Evolutionary conservation across 2,797 vertebrate genomes (phyloP).

Genomic region (Trematomus bernacchii): DNA sequence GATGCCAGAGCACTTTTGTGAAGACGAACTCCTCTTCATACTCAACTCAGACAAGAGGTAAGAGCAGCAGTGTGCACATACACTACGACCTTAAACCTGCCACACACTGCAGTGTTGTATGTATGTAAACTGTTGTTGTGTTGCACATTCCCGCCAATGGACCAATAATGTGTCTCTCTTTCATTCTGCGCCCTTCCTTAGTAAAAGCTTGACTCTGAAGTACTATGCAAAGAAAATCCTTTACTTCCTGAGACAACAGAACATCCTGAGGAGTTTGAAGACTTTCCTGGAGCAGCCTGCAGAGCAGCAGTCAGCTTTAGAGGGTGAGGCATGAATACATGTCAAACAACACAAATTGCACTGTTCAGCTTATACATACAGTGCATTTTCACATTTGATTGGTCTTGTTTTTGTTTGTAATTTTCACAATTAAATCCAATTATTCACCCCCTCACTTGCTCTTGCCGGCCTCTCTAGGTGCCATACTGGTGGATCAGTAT

Average conservation of each 20-base stretch:
- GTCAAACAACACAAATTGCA: neutral
- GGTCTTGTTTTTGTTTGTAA: neutral
- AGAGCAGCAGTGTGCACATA: conserved; percentile 44
- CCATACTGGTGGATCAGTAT: conserved; percentile 95
- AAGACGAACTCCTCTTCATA: conserved; percentile 96
- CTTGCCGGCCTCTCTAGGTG: conserved; percentile 81
- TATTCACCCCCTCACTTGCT: accelerated
- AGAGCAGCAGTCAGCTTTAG: conserved; percentile 90
- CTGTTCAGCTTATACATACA: neutral
- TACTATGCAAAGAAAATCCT: conserved; percentile 99
- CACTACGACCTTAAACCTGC: neutral
- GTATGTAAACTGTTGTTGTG: conserved; percentile 16
- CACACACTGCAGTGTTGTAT: neutral
- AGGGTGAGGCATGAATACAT: conserved; percentile 83
- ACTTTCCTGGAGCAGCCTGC: conserved; percentile 90
- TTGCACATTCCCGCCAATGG: accelerated
- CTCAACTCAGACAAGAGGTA: conserved; percentile 95
- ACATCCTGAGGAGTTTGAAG: conserved; percentile 93
- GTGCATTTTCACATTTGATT: neutral
- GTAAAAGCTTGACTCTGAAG: conserved; percentile 96
- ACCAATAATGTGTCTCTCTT: conserved; percentile 1
- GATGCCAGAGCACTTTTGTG: conserved; percentile 96
- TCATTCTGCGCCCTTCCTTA: conserved; percentile 52
- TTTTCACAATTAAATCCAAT: neutral
- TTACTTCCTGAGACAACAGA: conserved; percentile 96